Percentiles rank a stretch among this genome's conserved stretches.
Evolutionary conservation across 2,113 vertebrate genomes (phyloP).

Genomic region (Oostethus manadensis): DNA sequence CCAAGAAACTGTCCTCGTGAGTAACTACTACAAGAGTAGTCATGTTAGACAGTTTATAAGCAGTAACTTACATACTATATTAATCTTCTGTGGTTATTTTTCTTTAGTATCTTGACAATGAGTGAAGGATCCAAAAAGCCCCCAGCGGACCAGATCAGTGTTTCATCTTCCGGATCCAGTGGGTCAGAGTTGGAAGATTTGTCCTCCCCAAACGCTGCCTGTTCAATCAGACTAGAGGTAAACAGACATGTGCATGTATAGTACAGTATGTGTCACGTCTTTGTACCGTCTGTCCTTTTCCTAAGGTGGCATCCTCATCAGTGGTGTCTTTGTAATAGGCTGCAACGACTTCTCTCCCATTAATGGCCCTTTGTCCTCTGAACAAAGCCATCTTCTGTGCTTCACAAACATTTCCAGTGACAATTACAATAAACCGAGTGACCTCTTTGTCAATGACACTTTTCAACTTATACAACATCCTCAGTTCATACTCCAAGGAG

Average conservation of each 20-base stretch:
- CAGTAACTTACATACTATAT: constrained; percentile 3
- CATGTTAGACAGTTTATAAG: no score
- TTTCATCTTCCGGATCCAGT: constrained; percentile 73
- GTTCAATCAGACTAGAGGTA: constrained; percentile 61
- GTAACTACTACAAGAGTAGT: constrained; percentile 42
- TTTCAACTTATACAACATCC: background rate
- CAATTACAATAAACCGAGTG: no score
- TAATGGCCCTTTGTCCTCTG: background rate
- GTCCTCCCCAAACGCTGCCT: constrained; percentile 39
- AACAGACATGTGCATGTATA: background rate
- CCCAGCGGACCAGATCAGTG: constrained; percentile 67
- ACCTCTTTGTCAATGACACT: background rate
- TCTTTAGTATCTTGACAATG: constrained; percentile 56
- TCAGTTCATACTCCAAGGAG: no score
- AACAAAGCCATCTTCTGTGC: constrained; percentile 18
- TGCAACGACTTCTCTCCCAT: background rate
- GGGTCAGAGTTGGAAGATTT: constrained; percentile 74
- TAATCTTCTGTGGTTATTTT: background rate
- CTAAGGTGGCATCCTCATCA: constrained; percentile 19
- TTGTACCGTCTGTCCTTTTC: background rate
- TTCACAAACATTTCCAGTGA: constrained; percentile 12
- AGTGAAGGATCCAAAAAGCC: constrained; percentile 59
- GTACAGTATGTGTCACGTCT: background rate
- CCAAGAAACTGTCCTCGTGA: constrained; percentile 82
- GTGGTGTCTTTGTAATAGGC: constrained; percentile 21